Conservation (phyloP, 23 tunicate genomes). For the Trididemnum miniatum region DNA sequence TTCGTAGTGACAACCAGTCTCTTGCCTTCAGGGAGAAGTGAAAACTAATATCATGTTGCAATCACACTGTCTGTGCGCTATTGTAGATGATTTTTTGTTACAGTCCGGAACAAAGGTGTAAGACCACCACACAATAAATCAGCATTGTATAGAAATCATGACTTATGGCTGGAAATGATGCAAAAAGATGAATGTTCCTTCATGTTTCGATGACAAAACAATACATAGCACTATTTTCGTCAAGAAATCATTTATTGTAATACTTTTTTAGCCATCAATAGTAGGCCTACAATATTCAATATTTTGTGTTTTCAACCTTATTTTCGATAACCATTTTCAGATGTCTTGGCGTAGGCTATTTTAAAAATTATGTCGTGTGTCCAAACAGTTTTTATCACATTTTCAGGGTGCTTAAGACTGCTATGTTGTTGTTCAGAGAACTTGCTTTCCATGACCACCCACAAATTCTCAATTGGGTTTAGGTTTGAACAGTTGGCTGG, state of each 20-base stretch:
- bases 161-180: not conserved
- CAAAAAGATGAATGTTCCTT: not conserved
- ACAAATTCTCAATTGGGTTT: constrained; percentile 29
- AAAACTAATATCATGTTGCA: no score
- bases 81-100: no score
- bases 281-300: not conserved
- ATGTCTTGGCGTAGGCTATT: constrained; percentile 19
- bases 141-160: not conserved
- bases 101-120: no score
- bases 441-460: constrained; percentile 17
- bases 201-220: not conserved
- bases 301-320: constrained; percentile 18
- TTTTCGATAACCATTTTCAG: not conserved
- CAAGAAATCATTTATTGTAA: not conserved
- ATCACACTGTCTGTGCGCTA: no score
- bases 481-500: constrained; percentile 28
- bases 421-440: constrained; percentile 27
- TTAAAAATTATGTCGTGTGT: not conserved
- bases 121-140: no score
- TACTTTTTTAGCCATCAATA: no score
- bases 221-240: not conserved
- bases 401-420: constrained; percentile 14
- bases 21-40: not conserved
- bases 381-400: constrained; percentile 16
- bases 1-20: not conserved